These are phyloP conservation scores for Ophion ellenae DNA, from an alignment of 2,888 invertebrate species.

Conservation along the genomic window DNA sequence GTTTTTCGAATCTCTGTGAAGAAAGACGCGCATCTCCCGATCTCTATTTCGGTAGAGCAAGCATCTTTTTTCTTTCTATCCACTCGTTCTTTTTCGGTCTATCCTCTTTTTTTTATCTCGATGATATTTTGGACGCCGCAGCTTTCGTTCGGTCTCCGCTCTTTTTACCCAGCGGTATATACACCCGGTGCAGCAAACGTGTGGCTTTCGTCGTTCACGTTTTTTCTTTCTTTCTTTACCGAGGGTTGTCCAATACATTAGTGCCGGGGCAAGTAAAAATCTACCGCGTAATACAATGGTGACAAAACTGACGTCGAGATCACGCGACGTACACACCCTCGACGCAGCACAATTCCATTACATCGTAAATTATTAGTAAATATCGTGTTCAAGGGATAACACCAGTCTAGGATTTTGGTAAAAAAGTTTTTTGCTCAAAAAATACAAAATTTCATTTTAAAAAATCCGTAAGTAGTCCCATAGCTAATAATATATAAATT, in stretches of 20 bases:
- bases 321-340: conserved; percentile 37
- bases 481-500: too few relatives aligned
- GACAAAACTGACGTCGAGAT: conserved; percentile 24
- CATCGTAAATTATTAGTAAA: not conserved
- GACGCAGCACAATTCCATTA: not conserved
- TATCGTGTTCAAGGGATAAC: too few relatives aligned
- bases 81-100: conserved; percentile 51
- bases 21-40: conserved; percentile 55
- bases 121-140: conserved; percentile 60
- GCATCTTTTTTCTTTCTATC: conserved; percentile 41
- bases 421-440: too few relatives aligned
- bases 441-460: too few relatives aligned
- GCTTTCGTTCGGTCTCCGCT: conserved; percentile 26
- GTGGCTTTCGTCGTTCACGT: conserved; percentile 5
- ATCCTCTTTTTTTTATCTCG: conserved; percentile 51
- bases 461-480: too few relatives aligned
- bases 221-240: conserved; percentile 1
- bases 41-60: conserved; percentile 63
- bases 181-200: conserved; percentile 42
- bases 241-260: conserved; percentile 7
- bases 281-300: conserved; percentile 25
- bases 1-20: conserved; percentile 16
- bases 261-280: conserved; percentile 24
- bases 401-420: too few relatives aligned
- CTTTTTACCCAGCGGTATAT: conserved; percentile 33